Percentiles rank a stretch among this genome's conserved stretches.
phyloP scores from a whole-genome alignment of 1,140 invertebrate genomes.

The Halictus rubicundus region DNA sequence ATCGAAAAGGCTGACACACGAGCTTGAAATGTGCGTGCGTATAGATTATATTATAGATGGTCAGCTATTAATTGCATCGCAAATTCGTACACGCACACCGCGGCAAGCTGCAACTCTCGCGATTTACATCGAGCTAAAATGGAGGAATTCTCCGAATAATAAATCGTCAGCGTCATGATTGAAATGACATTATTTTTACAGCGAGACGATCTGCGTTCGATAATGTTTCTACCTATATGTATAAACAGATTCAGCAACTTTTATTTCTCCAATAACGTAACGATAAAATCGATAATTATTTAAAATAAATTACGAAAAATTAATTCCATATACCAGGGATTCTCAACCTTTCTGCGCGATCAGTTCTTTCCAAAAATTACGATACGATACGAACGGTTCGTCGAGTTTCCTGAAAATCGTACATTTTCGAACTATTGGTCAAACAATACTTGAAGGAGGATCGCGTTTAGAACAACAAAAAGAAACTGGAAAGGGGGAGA shows the following conservation, averaged over 20 bases:
- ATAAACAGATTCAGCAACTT: too few species aligned
- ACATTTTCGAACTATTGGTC: background rate
- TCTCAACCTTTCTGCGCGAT: background rate
- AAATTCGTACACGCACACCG: conserved; percentile 22
- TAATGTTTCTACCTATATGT: too few species aligned
- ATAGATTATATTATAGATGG: background rate
- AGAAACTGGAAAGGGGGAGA: background rate
- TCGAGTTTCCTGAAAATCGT: background rate
- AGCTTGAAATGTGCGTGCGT: background rate
- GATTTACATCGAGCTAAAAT: conserved; percentile 28
- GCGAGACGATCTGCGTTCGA: too few species aligned
- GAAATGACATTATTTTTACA: background rate
- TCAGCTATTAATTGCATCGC: conserved; percentile 19
- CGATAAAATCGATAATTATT: background rate
- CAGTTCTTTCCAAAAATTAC: background rate
- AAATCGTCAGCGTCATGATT: background rate
- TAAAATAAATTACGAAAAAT: background rate
- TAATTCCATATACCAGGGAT: background rate
- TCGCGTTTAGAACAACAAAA: background rate
- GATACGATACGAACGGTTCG: background rate
- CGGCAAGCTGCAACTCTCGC: background rate
- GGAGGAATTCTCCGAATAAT: background rate
- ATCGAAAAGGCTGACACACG: conserved; percentile 33
- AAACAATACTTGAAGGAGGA: too few species aligned
- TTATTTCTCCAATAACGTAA: background rate